Conservation (phyloP, 2,797 vertebrate genomes). For the Sorex maritimensis region DNA sequence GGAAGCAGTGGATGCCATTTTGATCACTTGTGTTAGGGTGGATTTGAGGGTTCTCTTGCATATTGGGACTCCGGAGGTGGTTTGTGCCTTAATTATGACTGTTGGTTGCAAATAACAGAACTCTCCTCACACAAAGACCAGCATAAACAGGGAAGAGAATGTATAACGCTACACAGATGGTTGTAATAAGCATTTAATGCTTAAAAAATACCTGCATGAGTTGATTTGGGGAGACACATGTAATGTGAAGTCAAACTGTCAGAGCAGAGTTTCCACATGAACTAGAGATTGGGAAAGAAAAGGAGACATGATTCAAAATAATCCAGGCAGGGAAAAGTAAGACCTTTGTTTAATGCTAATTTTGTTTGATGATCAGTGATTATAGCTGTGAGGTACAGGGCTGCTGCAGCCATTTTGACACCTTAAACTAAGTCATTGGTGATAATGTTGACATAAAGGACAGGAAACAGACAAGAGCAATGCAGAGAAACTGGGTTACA, state of each 20-base stretch:
- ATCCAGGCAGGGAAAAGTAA: neutral
- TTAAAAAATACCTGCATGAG: conserved; percentile 9
- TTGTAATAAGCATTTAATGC: neutral
- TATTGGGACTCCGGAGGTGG: neutral
- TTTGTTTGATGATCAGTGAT: neutral
- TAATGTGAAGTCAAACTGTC: neutral
- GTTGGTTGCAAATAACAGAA: neutral
- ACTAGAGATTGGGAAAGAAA: neutral
- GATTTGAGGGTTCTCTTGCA: neutral
- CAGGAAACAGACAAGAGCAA: neutral
- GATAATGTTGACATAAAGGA: neutral
- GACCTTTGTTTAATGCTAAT: neutral
- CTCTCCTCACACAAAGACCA: neutral
- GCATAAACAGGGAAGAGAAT: neutral
- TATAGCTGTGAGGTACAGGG: neutral
- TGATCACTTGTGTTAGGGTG: neutral
- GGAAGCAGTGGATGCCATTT: neutral
- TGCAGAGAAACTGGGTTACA: neutral
- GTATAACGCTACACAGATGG: neutral
- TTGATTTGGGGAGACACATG: neutral
- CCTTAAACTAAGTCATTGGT: neutral
- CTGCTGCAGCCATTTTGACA: neutral
- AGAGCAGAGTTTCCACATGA: neutral
- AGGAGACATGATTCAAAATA: neutral
- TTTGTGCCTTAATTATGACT: neutral